A percentile compares a stretch with the other conserved stretches of the same genome.
Conservation (phyloP, 2,888 invertebrate species). For the Hirtodrosophila cameraria region DNA sequence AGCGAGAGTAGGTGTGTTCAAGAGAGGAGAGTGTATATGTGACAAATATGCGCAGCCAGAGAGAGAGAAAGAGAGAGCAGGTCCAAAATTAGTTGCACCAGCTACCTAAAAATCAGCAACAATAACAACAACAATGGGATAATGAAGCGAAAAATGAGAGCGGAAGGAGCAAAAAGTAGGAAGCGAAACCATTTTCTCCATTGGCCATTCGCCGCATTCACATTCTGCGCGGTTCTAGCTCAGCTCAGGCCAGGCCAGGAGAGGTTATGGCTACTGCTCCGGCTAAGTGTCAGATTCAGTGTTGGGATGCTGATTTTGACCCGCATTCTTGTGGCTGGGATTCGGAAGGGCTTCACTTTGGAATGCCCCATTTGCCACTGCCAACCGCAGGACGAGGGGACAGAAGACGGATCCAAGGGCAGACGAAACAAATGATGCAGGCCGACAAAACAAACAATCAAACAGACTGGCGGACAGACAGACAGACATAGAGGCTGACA, state of each 20-base stretch:
- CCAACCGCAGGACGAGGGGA: constrained; percentile 5
- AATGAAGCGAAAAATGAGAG: constrained; percentile 42
- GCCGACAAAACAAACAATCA: background rate
- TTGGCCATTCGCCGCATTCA: constrained; percentile 14
- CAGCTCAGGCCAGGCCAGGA: too few species aligned
- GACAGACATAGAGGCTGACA: background rate
- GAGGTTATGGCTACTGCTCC: too few species aligned
- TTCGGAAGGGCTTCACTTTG: constrained; percentile 23
- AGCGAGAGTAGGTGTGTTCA: background rate
- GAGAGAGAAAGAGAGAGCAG: constrained; percentile 48
- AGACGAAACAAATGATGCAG: constrained; percentile 14
- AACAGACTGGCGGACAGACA: background rate
- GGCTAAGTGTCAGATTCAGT: background rate
- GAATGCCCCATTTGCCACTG: constrained; percentile 34
- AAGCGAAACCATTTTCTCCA: constrained; percentile 39
- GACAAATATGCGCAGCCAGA: constrained; percentile 31
- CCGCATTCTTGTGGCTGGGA: constrained; percentile 28
- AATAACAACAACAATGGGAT: constrained; percentile 28
- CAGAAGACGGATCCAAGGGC: constrained; percentile 2
- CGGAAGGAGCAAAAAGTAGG: background rate
- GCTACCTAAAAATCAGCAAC: constrained; percentile 2
- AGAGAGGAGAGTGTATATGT: constrained; percentile 15
- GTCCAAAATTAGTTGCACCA: constrained; percentile 36
- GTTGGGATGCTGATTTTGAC: background rate
- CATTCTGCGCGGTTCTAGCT: constrained; percentile 28